Conservation (phyloP, 2,113 vertebrate species). For the Phasianus colchicus region DNA sequence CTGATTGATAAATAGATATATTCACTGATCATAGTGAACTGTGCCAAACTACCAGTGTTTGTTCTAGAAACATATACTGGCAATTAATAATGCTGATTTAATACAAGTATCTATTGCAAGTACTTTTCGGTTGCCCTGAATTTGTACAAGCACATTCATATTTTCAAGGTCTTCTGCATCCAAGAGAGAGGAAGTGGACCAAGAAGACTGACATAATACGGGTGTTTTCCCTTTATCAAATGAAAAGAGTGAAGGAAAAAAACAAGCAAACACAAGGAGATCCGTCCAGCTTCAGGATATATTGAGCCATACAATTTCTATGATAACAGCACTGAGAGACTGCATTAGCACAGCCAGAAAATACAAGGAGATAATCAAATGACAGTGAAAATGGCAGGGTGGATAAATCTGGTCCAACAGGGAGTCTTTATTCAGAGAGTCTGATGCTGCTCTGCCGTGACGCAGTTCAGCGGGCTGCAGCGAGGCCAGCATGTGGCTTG, state of each 20-base stretch:
- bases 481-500: background rate
- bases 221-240: background rate
- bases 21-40: background rate
- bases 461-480: constrained; percentile 29
- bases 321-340: constrained; percentile 32
- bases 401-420: constrained; percentile 48
- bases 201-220: background rate
- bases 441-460: constrained; percentile 42
- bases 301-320: constrained; percentile 10
- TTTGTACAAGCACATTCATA: background rate
- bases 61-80: background rate
- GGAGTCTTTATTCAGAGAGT: constrained; percentile 43
- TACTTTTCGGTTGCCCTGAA: background rate
- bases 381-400: constrained; percentile 64
- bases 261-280: background rate
- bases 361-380: constrained; percentile 61
- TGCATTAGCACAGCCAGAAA: constrained; percentile 52
- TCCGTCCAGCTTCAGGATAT: background rate
- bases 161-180: background rate
- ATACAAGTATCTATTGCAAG: background rate
- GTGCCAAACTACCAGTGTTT: constrained; percentile 34
- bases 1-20: constrained; percentile 36
- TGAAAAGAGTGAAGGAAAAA: background rate
- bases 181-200: background rate
- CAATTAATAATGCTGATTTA: constrained; percentile 26